phyloP scores from a whole-genome alignment of 64 coral and sea anemone genomes.

The Platygyra sinensis region DNA sequence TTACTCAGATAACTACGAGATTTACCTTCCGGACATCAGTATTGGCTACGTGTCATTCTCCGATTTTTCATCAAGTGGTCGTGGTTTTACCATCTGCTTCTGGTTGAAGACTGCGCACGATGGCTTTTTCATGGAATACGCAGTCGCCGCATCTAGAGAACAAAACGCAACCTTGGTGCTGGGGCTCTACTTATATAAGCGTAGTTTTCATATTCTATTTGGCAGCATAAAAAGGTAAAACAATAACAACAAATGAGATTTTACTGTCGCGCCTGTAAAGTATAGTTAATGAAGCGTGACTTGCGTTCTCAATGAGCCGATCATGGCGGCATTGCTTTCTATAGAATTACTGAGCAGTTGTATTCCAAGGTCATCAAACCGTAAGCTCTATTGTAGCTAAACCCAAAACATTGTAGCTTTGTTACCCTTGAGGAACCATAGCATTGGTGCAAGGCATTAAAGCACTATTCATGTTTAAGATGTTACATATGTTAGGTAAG shows the following conservation, averaged over 20 bases:
- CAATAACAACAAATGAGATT: no score
- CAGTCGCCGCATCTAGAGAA: not conserved
- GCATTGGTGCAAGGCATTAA: no score
- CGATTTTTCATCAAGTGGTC: not conserved
- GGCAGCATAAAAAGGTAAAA: not conserved
- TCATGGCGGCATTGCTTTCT: no score
- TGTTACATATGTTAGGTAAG: no score
- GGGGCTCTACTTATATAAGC: not conserved
- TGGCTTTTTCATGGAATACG: conserved; percentile 1
- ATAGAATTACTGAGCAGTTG: no score
- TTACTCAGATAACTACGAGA: not conserved
- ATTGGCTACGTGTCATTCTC: not conserved
- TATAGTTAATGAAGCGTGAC: no score
- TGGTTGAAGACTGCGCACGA: not conserved
- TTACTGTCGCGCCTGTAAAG: not conserved
- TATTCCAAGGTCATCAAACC: no score
- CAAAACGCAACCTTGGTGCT: not conserved
- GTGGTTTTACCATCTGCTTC: not conserved
- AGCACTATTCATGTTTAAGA: no score
- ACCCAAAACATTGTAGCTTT: no score
- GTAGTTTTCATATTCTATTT: not conserved
- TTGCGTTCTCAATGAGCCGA: no score
- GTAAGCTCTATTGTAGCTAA: no score
- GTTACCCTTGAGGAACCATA: no score
- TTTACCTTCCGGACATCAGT: not conserved